Evolutionary conservation across 2,113 vertebrate species (phyloP).

Genomic region (Phasianus colchicus): DNA sequence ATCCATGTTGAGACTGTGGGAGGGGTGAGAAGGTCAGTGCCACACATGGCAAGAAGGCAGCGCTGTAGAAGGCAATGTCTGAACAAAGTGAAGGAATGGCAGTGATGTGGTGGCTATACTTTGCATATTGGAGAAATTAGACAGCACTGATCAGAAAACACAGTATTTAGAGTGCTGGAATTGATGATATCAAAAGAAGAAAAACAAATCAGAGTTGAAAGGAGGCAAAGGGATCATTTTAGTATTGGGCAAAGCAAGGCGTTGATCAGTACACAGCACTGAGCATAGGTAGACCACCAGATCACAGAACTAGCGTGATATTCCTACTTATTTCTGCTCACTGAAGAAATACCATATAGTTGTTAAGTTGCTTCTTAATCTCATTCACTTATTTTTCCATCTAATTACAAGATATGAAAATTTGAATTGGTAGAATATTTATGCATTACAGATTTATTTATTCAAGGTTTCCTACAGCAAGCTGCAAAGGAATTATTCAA

Average conservation of each 20-base stretch:
- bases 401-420: conserved; percentile 16
- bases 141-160: background rate
- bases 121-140: background rate
- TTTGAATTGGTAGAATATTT: conserved; percentile 18
- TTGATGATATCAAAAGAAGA: background rate
- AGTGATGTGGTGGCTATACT: background rate
- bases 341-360: conserved; percentile 8
- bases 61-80: background rate
- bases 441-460: conserved; percentile 19
- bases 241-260: background rate
- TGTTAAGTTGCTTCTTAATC: conserved; percentile 21
- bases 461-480: conserved; percentile 7
- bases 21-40: background rate
- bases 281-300: background rate
- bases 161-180: background rate
- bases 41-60: background rate
- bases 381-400: conserved; percentile 13
- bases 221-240: background rate
- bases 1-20: rapidly evolving
- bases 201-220: background rate
- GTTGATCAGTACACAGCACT: background rate
- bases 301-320: background rate
- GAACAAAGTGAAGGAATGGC: background rate
- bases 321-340: background rate
- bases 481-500: conserved; percentile 10